Evolutionary conservation across 2,888 invertebrate species (phyloP).

Genomic region (Iselma pallidipennis): DNA sequence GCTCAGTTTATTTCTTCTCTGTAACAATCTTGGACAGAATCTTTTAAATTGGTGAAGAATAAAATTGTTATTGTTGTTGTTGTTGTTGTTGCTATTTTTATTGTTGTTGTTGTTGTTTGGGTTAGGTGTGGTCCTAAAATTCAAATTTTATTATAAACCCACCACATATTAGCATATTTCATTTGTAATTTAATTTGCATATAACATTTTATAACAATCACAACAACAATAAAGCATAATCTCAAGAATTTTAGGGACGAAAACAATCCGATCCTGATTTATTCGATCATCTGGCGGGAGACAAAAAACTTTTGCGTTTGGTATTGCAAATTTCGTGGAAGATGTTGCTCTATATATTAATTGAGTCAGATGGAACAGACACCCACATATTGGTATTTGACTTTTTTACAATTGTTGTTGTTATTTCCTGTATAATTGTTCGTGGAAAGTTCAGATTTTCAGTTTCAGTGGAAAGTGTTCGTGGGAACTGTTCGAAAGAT

Average conservation of each 20-base stretch:
- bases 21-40: not conserved
- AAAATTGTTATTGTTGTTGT: too few species aligned
- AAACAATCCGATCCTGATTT: not conserved
- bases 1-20: not conserved
- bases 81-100: too few species aligned
- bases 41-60: not conserved
- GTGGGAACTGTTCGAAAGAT: slow-evolving; percentile 30
- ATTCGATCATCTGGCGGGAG: not conserved
- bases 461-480: slow-evolving; percentile 14
- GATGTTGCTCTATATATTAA: too few species aligned
- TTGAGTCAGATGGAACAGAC: not conserved
- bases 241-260: not conserved
- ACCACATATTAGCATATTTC: not conserved
- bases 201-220: not conserved
- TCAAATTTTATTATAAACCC: not conserved
- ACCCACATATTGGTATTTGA: not conserved
- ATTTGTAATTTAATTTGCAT: slow-evolving; percentile 2
- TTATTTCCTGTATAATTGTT: too few species aligned
- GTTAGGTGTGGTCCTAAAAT: not conserved
- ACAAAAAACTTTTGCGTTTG: not conserved
- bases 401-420: not conserved
- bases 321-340: not conserved
- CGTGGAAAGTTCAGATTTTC: not conserved
- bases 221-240: not conserved
- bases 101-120: not conserved